Percentiles rank a stretch among this genome's conserved stretches.
Conservation (phyloP, 2,113 vertebrate genomes). For the Ginglymostoma cirratum region DNA sequence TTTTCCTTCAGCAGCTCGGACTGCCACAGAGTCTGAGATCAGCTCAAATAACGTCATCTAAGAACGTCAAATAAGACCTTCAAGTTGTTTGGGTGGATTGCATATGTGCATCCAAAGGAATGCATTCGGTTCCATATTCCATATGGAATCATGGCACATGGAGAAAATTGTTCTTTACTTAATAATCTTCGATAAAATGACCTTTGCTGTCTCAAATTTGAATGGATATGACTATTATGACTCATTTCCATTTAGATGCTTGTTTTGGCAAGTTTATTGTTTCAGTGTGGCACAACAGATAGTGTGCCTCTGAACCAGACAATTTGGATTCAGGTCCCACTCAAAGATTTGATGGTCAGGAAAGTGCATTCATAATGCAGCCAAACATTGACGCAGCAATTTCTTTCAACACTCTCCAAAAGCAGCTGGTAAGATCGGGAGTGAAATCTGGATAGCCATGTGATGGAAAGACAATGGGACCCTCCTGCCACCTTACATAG, state of each 20-base stretch:
- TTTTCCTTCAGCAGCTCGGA: background rate
- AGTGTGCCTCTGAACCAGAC: background rate
- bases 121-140: background rate
- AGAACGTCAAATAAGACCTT: background rate
- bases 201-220: background rate
- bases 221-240: background rate
- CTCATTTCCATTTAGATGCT: background rate
- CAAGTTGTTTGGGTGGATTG: background rate
- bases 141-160: too few relatives aligned
- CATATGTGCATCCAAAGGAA: background rate
- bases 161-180: background rate
- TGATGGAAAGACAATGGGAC: too few relatives aligned
- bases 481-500: too few relatives aligned
- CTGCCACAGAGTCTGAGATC: background rate
- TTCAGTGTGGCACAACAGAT: background rate
- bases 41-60: background rate
- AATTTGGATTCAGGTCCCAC: background rate
- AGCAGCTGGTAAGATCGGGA: background rate
- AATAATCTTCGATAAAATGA: background rate
- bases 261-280: background rate
- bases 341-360: too few relatives aligned
- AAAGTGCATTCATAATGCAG: too few relatives aligned
- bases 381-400: too few relatives aligned
- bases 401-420: too few relatives aligned
- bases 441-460: background rate